These are phyloP conservation scores for Dilophus febrilis DNA, from an alignment of 2,888 invertebrate species.

Conservation along the genomic window DNA sequence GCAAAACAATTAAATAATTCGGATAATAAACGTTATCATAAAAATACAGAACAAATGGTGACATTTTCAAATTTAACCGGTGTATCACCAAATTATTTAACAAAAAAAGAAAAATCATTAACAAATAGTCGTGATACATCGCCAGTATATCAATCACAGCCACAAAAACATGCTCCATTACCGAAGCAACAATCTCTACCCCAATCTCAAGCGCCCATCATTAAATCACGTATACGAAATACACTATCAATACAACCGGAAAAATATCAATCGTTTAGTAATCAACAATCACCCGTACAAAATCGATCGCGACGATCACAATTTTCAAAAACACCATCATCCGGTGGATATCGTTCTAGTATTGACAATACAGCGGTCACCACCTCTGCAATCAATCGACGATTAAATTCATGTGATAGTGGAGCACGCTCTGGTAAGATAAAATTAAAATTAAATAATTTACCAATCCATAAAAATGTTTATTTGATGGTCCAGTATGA, in stretches of 20 bases:
- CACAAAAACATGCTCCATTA: neutral
- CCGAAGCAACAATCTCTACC: neutral
- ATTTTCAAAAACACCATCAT: conserved; percentile 37
- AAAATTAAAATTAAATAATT: too few species aligned
- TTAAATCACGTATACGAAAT: neutral
- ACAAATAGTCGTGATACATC: conserved; percentile 23
- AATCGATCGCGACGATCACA: conserved; percentile 36
- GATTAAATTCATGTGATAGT: conserved; percentile 32
- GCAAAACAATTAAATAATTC: neutral
- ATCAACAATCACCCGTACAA: conserved; percentile 6
- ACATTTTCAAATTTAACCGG: conserved; percentile 28
- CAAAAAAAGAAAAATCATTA: conserved; percentile 22
- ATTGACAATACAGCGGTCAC: too few species aligned
- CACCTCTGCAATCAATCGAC: conserved; percentile 31
- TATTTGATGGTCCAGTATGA: too few species aligned
- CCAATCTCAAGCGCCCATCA: neutral
- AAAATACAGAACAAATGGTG: conserved; percentile 24
- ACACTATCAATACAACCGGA: conserved; percentile 2
- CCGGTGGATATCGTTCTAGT: conserved; percentile 21
- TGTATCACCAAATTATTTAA: conserved; percentile 27
- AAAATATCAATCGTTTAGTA: conserved; percentile 3
- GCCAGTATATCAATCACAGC: conserved; percentile 23
- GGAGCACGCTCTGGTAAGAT: conserved; percentile 29
- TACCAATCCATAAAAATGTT: too few species aligned
- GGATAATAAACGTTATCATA: conserved; percentile 8